phyloP scores from a whole-genome alignment of 2,888 invertebrate species.

The Diogma glabrata region DNA sequence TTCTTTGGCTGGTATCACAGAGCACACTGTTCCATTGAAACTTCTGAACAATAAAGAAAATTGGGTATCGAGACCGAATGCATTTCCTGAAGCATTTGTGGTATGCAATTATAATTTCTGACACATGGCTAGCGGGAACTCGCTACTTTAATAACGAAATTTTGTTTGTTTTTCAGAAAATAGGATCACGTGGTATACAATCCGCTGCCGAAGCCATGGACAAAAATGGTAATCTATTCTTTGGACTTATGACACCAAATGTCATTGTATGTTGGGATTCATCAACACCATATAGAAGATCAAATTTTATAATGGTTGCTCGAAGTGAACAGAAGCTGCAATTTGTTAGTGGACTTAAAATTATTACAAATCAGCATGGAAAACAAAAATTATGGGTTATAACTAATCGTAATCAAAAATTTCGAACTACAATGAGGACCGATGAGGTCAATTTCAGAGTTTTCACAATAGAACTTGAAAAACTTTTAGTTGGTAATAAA shows the following conservation, averaged over 20 bases:
- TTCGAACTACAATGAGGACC: too few species aligned
- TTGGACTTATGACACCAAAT: conserved; percentile 54
- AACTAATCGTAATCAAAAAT: conserved; percentile 58
- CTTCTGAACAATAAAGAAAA: conserved; percentile 41
- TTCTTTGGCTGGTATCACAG: conserved; percentile 48
- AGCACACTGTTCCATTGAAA: conserved; percentile 46
- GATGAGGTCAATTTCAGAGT: too few species aligned
- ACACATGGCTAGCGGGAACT: too few species aligned
- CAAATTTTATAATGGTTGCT: conserved; percentile 44
- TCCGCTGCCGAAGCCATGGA: conserved; percentile 63
- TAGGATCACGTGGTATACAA: conserved; percentile 50
- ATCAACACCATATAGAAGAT: conserved; percentile 43
- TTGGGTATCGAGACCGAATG: conserved; percentile 36
- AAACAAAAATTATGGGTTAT: conserved; percentile 54
- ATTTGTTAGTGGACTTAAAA: conserved; percentile 62
- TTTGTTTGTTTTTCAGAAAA: too few species aligned
- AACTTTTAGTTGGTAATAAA: too few species aligned
- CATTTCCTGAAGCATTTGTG: conserved; percentile 40
- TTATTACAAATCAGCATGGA: conserved; percentile 43
- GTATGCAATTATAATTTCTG: too few species aligned
- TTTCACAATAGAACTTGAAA: too few species aligned
- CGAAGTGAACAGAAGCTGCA: conserved; percentile 50
- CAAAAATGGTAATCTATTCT: conserved; percentile 51
- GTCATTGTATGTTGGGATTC: conserved; percentile 66
- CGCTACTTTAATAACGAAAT: too few species aligned